Percentiles rank a stretch among this genome's conserved stretches.
Conservation (phyloP, 2,113 vertebrate genomes). For the Saguinus imperator region DNA sequence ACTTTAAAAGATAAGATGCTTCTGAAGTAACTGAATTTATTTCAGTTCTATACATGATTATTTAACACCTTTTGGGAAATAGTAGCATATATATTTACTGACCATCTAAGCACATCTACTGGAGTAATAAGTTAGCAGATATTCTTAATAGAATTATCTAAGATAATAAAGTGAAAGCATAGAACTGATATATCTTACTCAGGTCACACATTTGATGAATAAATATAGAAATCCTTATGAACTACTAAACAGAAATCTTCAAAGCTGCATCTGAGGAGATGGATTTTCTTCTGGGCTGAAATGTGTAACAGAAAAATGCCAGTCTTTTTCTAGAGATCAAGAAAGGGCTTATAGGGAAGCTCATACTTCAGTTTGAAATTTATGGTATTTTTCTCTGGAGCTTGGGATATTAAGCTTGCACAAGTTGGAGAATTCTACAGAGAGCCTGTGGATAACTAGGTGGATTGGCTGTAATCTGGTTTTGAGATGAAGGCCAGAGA, state of each 20-base stretch:
- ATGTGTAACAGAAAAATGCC: not conserved
- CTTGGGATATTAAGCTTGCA: slow-evolving; percentile 6
- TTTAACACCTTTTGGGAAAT: slow-evolving; percentile 6
- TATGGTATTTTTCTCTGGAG: not conserved
- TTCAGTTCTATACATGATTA: not conserved
- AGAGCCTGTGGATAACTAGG: not conserved
- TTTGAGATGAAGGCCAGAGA: not conserved
- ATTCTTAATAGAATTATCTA: slow-evolving; percentile 24
- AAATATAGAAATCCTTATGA: slow-evolving; percentile 20
- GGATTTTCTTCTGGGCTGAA: not conserved
- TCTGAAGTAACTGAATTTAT: not conserved
- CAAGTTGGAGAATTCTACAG: not conserved
- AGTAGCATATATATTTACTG: not conserved
- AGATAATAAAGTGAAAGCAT: not conserved
- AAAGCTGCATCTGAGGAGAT: not conserved
- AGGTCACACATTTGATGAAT: slow-evolving; percentile 45
- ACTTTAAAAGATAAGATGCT: not conserved
- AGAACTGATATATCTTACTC: not conserved
- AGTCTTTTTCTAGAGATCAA: slow-evolving; percentile 3
- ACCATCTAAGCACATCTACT: not conserved
- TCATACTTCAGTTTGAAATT: not conserved
- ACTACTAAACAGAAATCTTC: not conserved
- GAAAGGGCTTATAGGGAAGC: not conserved
- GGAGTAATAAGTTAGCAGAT: not conserved
- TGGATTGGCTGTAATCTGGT: not conserved